These are phyloP conservation scores for Drosophila willistoni DNA, from an alignment of 1,140 invertebrate species.

Conservation along the genomic window DNA sequence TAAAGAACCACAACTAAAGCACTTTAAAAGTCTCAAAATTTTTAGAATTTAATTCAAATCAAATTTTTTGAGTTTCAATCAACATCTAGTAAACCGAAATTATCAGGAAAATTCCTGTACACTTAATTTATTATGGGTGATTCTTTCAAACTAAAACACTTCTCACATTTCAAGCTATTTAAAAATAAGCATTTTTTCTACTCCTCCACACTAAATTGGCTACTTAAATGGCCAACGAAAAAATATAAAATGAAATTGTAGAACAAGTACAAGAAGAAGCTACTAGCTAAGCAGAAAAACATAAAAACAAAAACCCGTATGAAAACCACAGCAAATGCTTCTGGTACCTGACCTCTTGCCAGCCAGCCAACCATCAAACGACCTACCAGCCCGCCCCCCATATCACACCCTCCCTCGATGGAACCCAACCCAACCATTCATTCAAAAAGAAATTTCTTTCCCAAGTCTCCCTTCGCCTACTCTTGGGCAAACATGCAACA, in stretches of 20 bases:
- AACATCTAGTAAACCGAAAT: too few relatives aligned
- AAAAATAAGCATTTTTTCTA: conserved; percentile 15
- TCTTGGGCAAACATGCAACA: conserved; percentile 25
- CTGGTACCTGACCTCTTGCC: not conserved
- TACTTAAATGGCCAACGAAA: conserved; percentile 12
- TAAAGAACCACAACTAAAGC: too few relatives aligned
- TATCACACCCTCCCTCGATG: not conserved
- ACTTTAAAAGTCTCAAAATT: too few relatives aligned
- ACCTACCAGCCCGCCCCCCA: not conserved
- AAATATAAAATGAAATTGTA: conserved; percentile 49
- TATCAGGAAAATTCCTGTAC: not conserved
- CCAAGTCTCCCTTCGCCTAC: not conserved
- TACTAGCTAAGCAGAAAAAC: not conserved
- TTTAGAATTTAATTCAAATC: too few relatives aligned
- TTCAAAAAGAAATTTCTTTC: not conserved
- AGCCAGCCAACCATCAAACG: too few relatives aligned
- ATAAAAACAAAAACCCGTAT: conserved; percentile 30
- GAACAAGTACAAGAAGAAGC: not conserved
- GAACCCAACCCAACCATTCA: not conserved
- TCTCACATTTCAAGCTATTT: conserved; percentile 10
- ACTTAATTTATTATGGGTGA: not conserved
- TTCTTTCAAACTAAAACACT: not conserved
- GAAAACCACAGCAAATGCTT: conserved; percentile 34
- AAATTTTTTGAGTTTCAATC: too few relatives aligned
- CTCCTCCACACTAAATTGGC: conserved; percentile 43